A percentile compares a stretch with the other conserved stretches of the same genome.
Conservation (phyloP, 1,140 invertebrate genomes). For the Aricia agestis region DNA sequence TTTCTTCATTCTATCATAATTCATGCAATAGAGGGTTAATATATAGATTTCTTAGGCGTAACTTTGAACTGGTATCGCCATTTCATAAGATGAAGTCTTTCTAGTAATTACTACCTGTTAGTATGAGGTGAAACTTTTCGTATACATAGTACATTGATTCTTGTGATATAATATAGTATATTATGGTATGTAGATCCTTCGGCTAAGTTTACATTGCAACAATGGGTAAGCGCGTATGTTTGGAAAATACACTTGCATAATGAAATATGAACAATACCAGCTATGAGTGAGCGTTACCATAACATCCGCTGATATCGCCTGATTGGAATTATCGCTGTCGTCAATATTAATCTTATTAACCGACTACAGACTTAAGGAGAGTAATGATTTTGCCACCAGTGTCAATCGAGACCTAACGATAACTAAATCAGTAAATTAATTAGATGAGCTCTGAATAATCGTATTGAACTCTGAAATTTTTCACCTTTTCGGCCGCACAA, state of each 20-base stretch:
- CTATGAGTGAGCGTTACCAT: slow-evolving; percentile 57
- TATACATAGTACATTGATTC: not conserved
- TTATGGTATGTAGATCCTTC: not conserved
- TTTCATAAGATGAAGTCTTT: too few relatives aligned
- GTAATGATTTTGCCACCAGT: not conserved
- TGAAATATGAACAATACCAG: slow-evolving; percentile 58
- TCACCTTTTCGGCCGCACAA: too few relatives aligned
- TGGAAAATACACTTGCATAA: slow-evolving; percentile 62
- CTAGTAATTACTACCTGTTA: too few relatives aligned
- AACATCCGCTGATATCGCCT: slow-evolving; percentile 40
- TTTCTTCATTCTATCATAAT: too few relatives aligned
- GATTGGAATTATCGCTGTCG: slow-evolving; percentile 19
- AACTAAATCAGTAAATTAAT: too few relatives aligned
- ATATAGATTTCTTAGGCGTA: too few relatives aligned
- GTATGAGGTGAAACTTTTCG: too few relatives aligned
- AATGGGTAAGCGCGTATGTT: slow-evolving; percentile 54
- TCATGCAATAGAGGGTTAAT: too few relatives aligned
- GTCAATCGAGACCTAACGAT: too few relatives aligned
- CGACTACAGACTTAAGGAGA: not conserved
- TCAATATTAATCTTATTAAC: not conserved
- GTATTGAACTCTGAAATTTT: too few relatives aligned
- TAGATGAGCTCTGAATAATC: too few relatives aligned
- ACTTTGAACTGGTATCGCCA: too few relatives aligned
- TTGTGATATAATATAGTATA: not conserved
- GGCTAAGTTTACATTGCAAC: slow-evolving; percentile 53